Conservation (phyloP, 2,888 invertebrate species). For the Drosophila barbarae region DNA sequence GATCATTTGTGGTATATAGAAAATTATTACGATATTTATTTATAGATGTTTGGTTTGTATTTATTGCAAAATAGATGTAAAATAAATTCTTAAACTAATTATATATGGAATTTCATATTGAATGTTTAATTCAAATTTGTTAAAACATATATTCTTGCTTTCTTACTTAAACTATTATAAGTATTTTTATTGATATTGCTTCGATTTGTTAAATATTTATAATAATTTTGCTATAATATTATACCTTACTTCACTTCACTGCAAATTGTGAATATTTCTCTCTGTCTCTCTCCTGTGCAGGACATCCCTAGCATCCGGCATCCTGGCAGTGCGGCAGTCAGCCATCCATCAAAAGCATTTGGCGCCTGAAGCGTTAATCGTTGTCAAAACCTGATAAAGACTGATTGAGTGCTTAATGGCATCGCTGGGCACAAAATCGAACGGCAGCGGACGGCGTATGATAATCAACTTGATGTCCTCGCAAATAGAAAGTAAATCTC, state of each 20-base stretch:
- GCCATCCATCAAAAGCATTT: slow-evolving; percentile 70
- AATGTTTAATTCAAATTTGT: not conserved
- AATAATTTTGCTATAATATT: not conserved
- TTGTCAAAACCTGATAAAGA: slow-evolving; percentile 76
- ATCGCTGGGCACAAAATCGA: slow-evolving; percentile 47
- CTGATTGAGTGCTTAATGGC: slow-evolving; percentile 75
- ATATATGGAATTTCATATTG: no score
- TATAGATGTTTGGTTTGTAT: not conserved
- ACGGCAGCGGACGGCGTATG: slow-evolving; percentile 50
- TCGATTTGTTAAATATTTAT: not conserved
- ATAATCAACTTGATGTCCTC: slow-evolving; percentile 61
- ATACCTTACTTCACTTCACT: not conserved
- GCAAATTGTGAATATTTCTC: no score
- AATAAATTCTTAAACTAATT: no score
- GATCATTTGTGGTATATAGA: no score
- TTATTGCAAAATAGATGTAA: no score
- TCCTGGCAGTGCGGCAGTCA: slow-evolving; percentile 23
- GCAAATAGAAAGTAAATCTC: slow-evolving; percentile 47
- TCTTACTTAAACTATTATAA: no score
- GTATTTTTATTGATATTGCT: no score
- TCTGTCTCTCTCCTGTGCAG: not conserved
- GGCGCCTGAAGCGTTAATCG: slow-evolving; percentile 71
- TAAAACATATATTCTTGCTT: no score
- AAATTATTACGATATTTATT: not conserved
- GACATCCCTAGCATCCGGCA: slow-evolving; percentile 7